A percentile compares a stretch with the other conserved stretches of the same genome.
phyloP scores from a whole-genome alignment of 1,140 invertebrate species.

The Homarus americanus region DNA sequence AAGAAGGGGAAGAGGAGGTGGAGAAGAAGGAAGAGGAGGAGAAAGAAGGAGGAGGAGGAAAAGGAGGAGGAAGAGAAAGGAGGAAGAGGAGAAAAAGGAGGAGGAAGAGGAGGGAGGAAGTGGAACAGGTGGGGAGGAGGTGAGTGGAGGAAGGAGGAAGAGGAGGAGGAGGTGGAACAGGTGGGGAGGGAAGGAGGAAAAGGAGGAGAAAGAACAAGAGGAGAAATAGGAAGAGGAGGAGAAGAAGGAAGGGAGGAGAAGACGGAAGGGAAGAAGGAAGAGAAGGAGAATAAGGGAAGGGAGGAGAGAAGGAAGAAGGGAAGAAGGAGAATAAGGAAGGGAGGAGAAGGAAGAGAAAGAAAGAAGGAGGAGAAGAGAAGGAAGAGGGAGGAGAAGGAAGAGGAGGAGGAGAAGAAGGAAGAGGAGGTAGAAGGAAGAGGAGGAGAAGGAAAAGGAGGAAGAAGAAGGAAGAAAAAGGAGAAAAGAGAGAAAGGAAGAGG shows the following conservation, averaged over 20 bases:
- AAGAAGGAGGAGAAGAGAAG: not conserved
- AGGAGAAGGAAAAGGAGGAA: constrained; percentile 16
- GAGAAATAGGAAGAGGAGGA: too few species aligned
- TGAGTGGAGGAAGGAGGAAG: not conserved
- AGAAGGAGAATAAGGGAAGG: not conserved
- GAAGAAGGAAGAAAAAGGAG: not conserved
- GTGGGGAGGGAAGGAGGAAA: not conserved
- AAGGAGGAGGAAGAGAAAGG: not conserved
- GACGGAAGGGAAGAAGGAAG: not conserved
- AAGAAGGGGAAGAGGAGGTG: not conserved
- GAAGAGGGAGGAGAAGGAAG: not conserved
- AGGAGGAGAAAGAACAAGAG: not conserved
- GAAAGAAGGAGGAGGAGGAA: too few species aligned
- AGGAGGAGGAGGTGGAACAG: too few species aligned
- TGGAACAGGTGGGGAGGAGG: not conserved
- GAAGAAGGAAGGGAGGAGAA: too few species aligned
- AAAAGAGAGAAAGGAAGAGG: not conserved
- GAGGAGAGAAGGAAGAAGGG: not conserved
- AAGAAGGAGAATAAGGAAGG: not conserved
- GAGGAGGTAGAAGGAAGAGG: not conserved
- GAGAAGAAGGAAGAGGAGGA: not conserved
- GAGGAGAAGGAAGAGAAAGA: not conserved
- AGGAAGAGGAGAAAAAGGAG: not conserved
- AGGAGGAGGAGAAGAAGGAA: not conserved
- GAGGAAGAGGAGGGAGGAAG: not conserved